phyloP scores from a whole-genome alignment of 2,113 vertebrate genomes.

The Misgurnus anguillicaudatus region DNA sequence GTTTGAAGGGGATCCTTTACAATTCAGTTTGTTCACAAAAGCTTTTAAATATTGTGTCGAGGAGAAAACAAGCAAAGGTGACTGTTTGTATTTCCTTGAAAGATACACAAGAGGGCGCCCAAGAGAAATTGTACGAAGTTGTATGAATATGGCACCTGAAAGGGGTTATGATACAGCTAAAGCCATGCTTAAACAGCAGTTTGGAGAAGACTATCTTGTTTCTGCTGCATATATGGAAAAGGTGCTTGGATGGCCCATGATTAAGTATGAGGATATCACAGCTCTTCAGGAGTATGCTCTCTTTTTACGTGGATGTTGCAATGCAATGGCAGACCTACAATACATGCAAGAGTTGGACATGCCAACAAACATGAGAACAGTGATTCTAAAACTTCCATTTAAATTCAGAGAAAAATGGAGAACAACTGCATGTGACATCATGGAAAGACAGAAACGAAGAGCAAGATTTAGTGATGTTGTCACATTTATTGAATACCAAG shows the following conservation, averaged over 20 bases:
- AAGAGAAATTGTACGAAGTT: slow-evolving; percentile 31
- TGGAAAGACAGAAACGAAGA: slow-evolving; percentile 5
- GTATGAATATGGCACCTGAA: slow-evolving; percentile 35
- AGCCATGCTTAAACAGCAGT: slow-evolving; percentile 33
- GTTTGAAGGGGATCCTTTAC: slow-evolving; percentile 31
- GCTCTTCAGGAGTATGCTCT: background rate
- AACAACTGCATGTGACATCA: slow-evolving; percentile 24
- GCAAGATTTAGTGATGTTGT: slow-evolving; percentile 29
- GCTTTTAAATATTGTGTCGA: slow-evolving; percentile 30
- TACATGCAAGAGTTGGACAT: slow-evolving; percentile 26
- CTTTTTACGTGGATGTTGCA: background rate
- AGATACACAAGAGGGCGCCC: slow-evolving; percentile 36
- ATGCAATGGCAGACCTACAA: background rate
- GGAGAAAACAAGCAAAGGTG: slow-evolving; percentile 14
- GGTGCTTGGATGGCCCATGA: background rate
- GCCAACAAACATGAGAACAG: slow-evolving; percentile 22
- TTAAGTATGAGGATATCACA: background rate
- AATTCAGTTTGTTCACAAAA: slow-evolving; percentile 26
- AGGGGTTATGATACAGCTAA: slow-evolving; percentile 24
- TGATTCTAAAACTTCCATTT: slow-evolving; percentile 39
- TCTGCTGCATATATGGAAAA: slow-evolving; percentile 43
- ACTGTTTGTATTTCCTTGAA: slow-evolving; percentile 30
- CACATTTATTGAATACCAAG: slow-evolving; percentile 38
- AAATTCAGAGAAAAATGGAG: slow-evolving; percentile 36
- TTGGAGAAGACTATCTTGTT: slow-evolving; percentile 29